phyloP scores from a whole-genome alignment of 2,113 vertebrate species.

The Poecilia latipinna region DNA sequence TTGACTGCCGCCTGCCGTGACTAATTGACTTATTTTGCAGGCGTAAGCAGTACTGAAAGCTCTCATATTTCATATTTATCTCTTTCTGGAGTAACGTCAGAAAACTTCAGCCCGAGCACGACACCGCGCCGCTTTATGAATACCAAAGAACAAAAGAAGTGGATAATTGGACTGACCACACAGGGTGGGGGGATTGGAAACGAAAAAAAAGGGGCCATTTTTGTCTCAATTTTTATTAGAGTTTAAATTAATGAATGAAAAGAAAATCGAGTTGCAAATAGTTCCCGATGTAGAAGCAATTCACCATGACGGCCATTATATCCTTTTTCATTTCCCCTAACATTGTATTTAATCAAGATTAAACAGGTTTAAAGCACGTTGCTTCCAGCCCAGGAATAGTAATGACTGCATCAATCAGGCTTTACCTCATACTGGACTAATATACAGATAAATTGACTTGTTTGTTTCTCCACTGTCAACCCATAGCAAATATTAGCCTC shows the following conservation, averaged over 20 bases:
- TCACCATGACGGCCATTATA: neutral
- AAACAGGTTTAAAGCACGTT: slow-evolving; percentile 43
- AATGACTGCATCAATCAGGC: slow-evolving; percentile 70
- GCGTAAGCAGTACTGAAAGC: slow-evolving; percentile 76
- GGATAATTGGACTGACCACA: slow-evolving; percentile 18
- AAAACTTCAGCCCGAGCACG: slow-evolving; percentile 48
- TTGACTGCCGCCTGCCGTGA: slow-evolving; percentile 76
- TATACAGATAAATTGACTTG: slow-evolving; percentile 58
- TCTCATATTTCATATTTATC: slow-evolving; percentile 78
- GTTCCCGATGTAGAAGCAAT: neutral
- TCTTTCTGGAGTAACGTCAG: slow-evolving; percentile 66
- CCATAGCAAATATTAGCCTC: slow-evolving; percentile 26
- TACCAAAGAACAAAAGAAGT: slow-evolving; percentile 4
- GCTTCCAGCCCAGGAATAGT: slow-evolving; percentile 37
- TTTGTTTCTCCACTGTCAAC: slow-evolving; percentile 59
- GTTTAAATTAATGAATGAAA: neutral
- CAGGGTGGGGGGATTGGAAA: neutral
- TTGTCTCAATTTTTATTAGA: neutral
- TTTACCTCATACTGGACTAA: slow-evolving; percentile 53
- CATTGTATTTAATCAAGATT: slow-evolving; percentile 64
- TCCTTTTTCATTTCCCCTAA: slow-evolving; percentile 27
- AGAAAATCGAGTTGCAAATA: neutral
- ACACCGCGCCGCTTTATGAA: slow-evolving; percentile 31
- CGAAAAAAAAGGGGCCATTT: neutral
- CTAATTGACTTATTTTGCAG: slow-evolving; percentile 80